Percentiles rank a stretch among this genome's conserved stretches.
These are phyloP conservation scores for Manacus vitellinus DNA, from an alignment of 2,113 vertebrate genomes.

Conservation along the genomic window DNA sequence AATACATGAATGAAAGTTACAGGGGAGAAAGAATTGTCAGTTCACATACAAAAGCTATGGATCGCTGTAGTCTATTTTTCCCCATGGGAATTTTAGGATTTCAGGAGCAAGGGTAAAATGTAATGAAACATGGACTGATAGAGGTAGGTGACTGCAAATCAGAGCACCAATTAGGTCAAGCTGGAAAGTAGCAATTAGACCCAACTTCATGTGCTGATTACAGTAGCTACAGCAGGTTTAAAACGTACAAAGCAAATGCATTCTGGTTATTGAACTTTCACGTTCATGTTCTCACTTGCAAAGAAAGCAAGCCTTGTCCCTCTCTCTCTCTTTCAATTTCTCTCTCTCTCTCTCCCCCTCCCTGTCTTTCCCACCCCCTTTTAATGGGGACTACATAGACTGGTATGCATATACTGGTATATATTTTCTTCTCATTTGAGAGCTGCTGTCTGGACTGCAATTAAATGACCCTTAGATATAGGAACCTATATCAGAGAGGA, in stretches of 20 bases:
- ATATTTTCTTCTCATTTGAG: background rate
- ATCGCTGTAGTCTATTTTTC: background rate
- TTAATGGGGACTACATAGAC: background rate
- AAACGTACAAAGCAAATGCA: constrained; percentile 22
- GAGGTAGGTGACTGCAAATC: constrained; percentile 37
- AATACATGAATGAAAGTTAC: background rate
- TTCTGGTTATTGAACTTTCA: constrained; percentile 17
- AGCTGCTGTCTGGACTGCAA: background rate
- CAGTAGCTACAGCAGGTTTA: background rate
- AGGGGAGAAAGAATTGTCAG: background rate
- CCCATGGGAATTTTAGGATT: constrained; percentile 13
- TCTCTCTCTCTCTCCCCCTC: too few relatives aligned
- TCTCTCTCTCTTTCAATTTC: too few relatives aligned
- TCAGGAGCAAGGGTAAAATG: constrained; percentile 10
- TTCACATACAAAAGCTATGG: constrained; percentile 4
- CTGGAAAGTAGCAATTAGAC: constrained; percentile 40
- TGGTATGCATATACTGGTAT: background rate
- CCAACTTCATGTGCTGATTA: background rate
- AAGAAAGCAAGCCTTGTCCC: background rate
- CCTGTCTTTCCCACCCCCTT: background rate
- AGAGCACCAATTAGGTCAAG: constrained; percentile 44
- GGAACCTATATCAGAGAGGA: background rate
- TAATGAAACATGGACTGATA: background rate
- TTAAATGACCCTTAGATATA: background rate
- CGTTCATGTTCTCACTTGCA: background rate